These are phyloP conservation scores for Nematolebias whitei DNA, from an alignment of 2,113 vertebrate genomes.

Conservation along the genomic window DNA sequence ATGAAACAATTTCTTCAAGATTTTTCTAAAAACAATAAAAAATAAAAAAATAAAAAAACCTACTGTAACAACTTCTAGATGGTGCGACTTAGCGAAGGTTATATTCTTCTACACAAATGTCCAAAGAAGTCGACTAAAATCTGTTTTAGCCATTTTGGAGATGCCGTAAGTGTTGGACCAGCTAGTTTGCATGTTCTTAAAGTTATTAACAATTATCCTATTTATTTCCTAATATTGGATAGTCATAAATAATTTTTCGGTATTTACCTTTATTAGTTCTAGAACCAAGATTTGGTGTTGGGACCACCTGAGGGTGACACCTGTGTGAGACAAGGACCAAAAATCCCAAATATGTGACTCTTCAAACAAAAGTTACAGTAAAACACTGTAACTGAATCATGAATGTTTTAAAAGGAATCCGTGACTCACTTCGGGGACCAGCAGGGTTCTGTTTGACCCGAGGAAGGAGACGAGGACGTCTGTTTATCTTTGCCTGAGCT, in stretches of 20 bases:
- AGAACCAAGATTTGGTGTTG: not conserved
- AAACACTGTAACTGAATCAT: not conserved
- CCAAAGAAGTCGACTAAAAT: too few relatives aligned
- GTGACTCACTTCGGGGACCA: slow-evolving; percentile 42
- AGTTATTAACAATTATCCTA: too few relatives aligned
- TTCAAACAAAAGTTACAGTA: not conserved
- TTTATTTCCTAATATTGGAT: not conserved
- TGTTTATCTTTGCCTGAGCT: not conserved
- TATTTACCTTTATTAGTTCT: slow-evolving; percentile 24
- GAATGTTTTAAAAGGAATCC: not conserved
- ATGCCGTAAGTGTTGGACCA: not conserved
- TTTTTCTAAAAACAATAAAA: too few relatives aligned
- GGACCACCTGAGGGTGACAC: not conserved
- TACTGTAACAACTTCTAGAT: too few relatives aligned
- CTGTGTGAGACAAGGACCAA: slow-evolving; percentile 39
- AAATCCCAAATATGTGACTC: slow-evolving; percentile 12
- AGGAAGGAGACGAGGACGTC: slow-evolving; percentile 21
- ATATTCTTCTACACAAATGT: too few relatives aligned
- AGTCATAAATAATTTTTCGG: not conserved
- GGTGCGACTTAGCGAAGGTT: too few relatives aligned
- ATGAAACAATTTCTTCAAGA: too few relatives aligned
- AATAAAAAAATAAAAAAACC: too few relatives aligned
- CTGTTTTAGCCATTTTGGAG: not conserved
- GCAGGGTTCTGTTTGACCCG: slow-evolving; percentile 28
- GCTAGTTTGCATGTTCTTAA: too few relatives aligned